phyloP scores from a whole-genome alignment of 1,140 invertebrate species.

The Vanessa atalanta region DNA sequence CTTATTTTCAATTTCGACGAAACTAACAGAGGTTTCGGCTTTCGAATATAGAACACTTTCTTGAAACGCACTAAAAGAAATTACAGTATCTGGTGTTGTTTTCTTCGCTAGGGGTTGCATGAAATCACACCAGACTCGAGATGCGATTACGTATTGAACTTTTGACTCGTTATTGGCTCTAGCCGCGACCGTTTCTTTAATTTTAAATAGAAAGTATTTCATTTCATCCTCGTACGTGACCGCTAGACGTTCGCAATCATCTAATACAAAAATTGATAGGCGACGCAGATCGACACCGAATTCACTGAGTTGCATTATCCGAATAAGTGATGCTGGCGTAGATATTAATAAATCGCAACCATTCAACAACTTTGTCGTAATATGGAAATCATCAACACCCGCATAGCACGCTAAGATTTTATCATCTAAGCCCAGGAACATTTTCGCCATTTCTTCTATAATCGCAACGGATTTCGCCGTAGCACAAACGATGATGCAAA shows the following conservation, averaged over 20 bases:
- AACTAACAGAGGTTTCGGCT: conserved; percentile 57
- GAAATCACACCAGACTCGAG: conserved; percentile 65
- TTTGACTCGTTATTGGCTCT: conserved; percentile 61
- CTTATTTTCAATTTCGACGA: conserved; percentile 59
- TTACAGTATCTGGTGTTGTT: conserved; percentile 61
- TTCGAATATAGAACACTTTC: conserved; percentile 74
- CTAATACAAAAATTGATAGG: conserved; percentile 60
- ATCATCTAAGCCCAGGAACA: conserved; percentile 51
- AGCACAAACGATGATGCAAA: conserved; percentile 65
- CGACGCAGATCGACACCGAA: conserved; percentile 61
- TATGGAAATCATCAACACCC: conserved; percentile 56
- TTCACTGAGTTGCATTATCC: conserved; percentile 56
- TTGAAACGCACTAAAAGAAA: conserved; percentile 69
- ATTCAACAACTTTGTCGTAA: conserved; percentile 60
- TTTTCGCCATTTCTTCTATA: conserved; percentile 52
- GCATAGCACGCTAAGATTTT: conserved; percentile 59
- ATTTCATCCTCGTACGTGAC: conserved; percentile 59
- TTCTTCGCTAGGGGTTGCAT: conserved; percentile 62
- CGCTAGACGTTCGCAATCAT: conserved; percentile 64
- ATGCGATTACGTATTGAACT: conserved; percentile 64
- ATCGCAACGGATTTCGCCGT: conserved; percentile 59
- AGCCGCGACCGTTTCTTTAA: conserved; percentile 58
- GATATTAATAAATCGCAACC: conserved; percentile 65
- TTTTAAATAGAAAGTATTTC: conserved; percentile 55
- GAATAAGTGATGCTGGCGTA: conserved; percentile 57